Evolutionary conservation across 2,797 vertebrate species (phyloP).

Genomic region (Eutrigla gurnardus): DNA sequence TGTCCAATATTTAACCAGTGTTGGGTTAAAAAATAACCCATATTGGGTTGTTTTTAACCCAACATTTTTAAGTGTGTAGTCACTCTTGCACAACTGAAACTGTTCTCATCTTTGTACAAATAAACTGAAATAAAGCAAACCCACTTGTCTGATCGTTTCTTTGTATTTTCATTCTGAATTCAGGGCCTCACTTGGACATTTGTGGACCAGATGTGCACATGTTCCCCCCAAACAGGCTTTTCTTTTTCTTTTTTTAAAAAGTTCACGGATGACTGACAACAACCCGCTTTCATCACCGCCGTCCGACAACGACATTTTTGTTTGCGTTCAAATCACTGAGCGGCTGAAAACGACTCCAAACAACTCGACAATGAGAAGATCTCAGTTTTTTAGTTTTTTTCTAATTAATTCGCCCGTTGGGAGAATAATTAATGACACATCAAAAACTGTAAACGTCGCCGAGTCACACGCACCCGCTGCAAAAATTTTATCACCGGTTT

Average conservation of each 20-base stretch:
- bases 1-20: no score
- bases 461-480: constrained; percentile 46
- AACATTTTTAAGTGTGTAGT: no score
- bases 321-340: constrained; percentile 48
- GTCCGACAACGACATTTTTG: constrained; percentile 43
- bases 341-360: constrained; percentile 41
- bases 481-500: constrained; percentile 48
- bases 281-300: constrained; percentile 47
- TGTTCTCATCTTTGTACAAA: constrained; percentile 22
- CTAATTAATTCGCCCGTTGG: constrained; percentile 32
- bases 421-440: constrained; percentile 59
- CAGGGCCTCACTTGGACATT: constrained; percentile 70
- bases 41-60: no score
- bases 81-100: constrained; percentile 1
- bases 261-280: constrained; percentile 63
- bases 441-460: constrained; percentile 54
- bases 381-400: constrained; percentile 32
- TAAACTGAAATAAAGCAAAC: constrained; percentile 41
- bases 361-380: constrained; percentile 42
- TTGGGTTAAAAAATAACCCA: no score
- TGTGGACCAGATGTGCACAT: constrained; percentile 80
- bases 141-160: constrained; percentile 62
- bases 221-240: constrained; percentile 42
- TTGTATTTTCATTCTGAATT: constrained; percentile 57
- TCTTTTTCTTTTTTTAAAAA: constrained; percentile 31